phyloP scores from a whole-genome alignment of 2,113 vertebrate species.

The Odontesthes bonariensis region DNA sequence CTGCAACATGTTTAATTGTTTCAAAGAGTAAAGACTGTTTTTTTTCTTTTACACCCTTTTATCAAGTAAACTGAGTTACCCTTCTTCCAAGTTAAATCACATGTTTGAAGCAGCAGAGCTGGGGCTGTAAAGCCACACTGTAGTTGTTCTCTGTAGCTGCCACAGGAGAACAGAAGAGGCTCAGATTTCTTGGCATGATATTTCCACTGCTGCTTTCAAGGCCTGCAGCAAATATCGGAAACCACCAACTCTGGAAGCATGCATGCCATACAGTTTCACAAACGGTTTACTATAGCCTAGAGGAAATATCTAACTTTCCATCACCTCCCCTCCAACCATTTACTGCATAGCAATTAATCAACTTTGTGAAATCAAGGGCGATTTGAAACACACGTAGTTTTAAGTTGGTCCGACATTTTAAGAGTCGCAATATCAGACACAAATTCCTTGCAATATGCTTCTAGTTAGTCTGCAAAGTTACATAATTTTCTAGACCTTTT shows the following conservation, averaged over 20 bases:
- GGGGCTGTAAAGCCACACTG: conserved; percentile 52
- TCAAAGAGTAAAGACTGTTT: background rate
- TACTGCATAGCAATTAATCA: no score
- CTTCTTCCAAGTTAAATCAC: conserved; percentile 57
- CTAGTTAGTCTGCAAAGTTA: background rate
- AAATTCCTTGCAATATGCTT: background rate
- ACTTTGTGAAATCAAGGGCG: no score
- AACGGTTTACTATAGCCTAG: no score
- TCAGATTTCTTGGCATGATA: conserved; percentile 70
- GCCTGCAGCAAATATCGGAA: background rate
- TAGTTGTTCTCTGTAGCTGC: conserved; percentile 49
- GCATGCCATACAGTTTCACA: background rate
- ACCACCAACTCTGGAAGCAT: background rate
- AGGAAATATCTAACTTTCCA: no score
- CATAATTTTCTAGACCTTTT: background rate
- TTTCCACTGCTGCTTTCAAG: conserved; percentile 60
- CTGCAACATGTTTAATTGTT: background rate
- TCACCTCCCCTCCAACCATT: no score
- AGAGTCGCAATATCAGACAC: no score
- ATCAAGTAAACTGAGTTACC: conserved; percentile 32
- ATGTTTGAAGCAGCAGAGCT: conserved; percentile 57
- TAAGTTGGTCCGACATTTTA: background rate
- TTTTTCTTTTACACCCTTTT: background rate
- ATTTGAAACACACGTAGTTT: background rate
- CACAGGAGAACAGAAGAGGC: conserved; percentile 65